Percentiles rank a stretch among this genome's conserved stretches.
Conservation (phyloP, 2,888 invertebrate genomes). For the Melanotus villosus region DNA sequence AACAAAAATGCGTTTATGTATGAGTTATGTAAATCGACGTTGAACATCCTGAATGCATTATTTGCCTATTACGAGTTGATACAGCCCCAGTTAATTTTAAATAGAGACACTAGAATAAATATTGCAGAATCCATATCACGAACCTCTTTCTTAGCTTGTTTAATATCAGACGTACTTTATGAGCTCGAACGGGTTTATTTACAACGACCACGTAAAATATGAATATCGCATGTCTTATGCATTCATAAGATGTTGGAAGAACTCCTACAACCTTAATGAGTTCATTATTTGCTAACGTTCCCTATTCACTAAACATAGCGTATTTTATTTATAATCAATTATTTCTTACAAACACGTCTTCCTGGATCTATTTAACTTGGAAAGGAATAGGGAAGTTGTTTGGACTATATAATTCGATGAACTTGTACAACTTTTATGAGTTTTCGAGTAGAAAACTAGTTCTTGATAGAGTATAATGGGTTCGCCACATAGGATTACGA, state of each 20-base stretch:
- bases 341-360: constrained; percentile 27
- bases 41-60: no score
- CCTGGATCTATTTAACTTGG: constrained; percentile 27
- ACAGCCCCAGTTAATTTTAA: no score
- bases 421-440: constrained; percentile 38
- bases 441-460: constrained; percentile 35
- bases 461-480: constrained; percentile 26
- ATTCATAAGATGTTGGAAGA: constrained; percentile 19
- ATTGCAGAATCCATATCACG: neutral
- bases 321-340: constrained; percentile 37
- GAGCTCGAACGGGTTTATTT: constrained; percentile 31
- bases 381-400: constrained; percentile 37
- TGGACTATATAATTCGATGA: constrained; percentile 40
- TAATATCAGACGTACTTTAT: constrained; percentile 29
- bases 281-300: constrained; percentile 28
- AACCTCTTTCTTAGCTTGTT: constrained; percentile 22
- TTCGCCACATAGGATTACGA: constrained; percentile 8
- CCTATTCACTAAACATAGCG: constrained; percentile 6
- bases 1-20: no score
- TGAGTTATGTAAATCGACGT: no score
- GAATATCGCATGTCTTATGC: constrained; percentile 27
- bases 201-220: constrained; percentile 31
- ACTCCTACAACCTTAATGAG: constrained; percentile 31
- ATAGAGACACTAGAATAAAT: no score
- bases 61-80: no score